These are phyloP conservation scores for Trachelipus rathkii DNA, from an alignment of 1,140 invertebrate species.

Conservation along the genomic window DNA sequence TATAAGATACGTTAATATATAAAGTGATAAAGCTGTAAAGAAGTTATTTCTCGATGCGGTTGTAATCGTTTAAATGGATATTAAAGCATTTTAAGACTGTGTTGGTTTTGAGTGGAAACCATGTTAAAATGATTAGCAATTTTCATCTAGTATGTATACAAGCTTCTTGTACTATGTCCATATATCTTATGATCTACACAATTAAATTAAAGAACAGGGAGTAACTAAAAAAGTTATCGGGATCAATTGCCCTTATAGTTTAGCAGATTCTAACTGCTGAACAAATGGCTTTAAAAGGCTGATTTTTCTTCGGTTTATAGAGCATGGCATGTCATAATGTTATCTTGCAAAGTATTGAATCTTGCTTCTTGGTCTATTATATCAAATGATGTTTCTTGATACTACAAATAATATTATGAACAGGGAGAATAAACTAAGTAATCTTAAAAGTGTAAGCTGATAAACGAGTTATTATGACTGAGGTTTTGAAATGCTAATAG, in stretches of 20 bases:
- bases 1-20: slow-evolving; percentile 62
- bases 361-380: slow-evolving; percentile 38
- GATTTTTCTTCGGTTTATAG: too few relatives aligned
- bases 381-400: not conserved
- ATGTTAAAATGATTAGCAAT: slow-evolving; percentile 36
- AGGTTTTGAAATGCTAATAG: slow-evolving; percentile 68
- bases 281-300: slow-evolving; percentile 53
- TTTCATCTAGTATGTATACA: not conserved
- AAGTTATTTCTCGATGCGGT: slow-evolving; percentile 52
- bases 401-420: slow-evolving; percentile 55
- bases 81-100: slow-evolving; percentile 55
- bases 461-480: slow-evolving; percentile 61
- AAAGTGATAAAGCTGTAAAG: slow-evolving; percentile 55
- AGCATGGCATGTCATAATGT: too few relatives aligned
- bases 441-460: slow-evolving; percentile 62
- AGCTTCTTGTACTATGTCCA: slow-evolving; percentile 7
- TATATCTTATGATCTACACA: slow-evolving; percentile 47
- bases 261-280: too few relatives aligned
- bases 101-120: slow-evolving; percentile 63
- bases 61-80: slow-evolving; percentile 50
- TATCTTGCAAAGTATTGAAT: too few relatives aligned
- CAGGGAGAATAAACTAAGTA: slow-evolving; percentile 70
- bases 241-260: slow-evolving; percentile 53
- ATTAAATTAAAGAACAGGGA: slow-evolving; percentile 54
- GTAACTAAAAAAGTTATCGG: slow-evolving; percentile 51